These are phyloP conservation scores for Pemphredon lugubris DNA, from an alignment of 2,888 invertebrate species.

Conservation along the genomic window DNA sequence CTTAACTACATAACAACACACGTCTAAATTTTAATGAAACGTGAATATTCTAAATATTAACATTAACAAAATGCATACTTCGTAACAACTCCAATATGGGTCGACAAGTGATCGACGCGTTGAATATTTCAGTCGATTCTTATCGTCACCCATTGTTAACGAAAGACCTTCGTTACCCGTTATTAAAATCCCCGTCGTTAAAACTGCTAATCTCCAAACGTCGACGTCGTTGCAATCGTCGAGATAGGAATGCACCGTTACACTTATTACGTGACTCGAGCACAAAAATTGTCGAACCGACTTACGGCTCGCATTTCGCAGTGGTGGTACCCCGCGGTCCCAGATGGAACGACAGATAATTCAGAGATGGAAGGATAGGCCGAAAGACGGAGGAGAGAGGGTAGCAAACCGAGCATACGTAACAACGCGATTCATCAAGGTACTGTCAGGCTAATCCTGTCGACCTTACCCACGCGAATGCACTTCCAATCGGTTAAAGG, in stretches of 20 bases:
- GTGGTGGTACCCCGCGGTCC: constrained; percentile 12
- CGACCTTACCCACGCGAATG: constrained; percentile 50
- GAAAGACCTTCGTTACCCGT: no score
- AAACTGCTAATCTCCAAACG: no score
- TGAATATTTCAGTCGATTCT: no score
- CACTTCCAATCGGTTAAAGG: constrained; percentile 59
- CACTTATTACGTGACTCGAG: constrained; percentile 58
- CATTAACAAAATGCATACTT: no score
- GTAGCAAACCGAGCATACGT: constrained; percentile 46
- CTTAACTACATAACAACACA: no score
- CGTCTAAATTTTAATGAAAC: no score
- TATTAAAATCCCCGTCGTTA: no score
- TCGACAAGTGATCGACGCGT: no score
- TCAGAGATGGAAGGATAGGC: constrained; percentile 15
- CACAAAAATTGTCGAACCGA: constrained; percentile 46
- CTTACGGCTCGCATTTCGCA: constrained; percentile 25
- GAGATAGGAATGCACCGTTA: constrained; percentile 46
- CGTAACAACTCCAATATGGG: no score
- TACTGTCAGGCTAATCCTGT: constrained; percentile 47
- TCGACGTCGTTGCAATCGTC: constrained; percentile 32
- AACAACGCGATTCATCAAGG: constrained; percentile 55
- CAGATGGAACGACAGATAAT: constrained; percentile 34
- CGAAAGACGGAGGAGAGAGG: constrained; percentile 16
- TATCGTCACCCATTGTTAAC: no score
- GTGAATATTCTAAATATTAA: no score